Evolutionary conservation across 2,888 invertebrate genomes (phyloP).

Genomic region (Patella pellucida): DNA sequence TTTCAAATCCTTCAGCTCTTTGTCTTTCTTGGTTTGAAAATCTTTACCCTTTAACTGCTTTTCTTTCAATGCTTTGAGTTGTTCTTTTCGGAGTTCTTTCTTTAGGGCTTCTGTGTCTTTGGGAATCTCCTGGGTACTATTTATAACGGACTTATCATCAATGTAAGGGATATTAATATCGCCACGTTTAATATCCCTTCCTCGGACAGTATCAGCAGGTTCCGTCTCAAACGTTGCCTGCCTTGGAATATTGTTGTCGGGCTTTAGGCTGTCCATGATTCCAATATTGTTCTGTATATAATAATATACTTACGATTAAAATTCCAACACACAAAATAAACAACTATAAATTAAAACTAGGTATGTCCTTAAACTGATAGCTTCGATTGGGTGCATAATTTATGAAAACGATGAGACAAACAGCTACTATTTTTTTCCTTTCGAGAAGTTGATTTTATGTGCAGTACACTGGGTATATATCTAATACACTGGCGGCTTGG

Average conservation of each 20-base stretch:
- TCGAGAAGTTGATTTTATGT: too few relatives aligned
- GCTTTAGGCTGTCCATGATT: neutral
- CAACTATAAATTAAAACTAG: too few relatives aligned
- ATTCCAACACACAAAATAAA: too few relatives aligned
- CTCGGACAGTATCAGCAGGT: slow-evolving; percentile 24
- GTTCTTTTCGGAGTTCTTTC: slow-evolving; percentile 19
- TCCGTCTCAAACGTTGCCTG: slow-evolving; percentile 50
- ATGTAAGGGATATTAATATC: slow-evolving; percentile 34
- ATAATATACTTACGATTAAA: too few relatives aligned
- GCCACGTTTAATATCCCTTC: slow-evolving; percentile 29
- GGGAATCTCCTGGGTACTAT: neutral
- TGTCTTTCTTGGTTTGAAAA: neutral
- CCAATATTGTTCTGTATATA: too few relatives aligned
- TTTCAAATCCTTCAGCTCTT: neutral
- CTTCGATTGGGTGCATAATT: too few relatives aligned
- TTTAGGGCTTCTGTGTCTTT: slow-evolving; percentile 21
- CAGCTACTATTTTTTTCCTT: too few relatives aligned
- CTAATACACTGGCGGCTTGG: too few relatives aligned
- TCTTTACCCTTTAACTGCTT: slow-evolving; percentile 1
- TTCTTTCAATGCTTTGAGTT: slow-evolving; percentile 22
- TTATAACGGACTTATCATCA: slow-evolving; percentile 1
- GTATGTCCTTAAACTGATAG: too few relatives aligned
- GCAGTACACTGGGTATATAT: too few relatives aligned
- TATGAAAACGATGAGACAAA: too few relatives aligned
- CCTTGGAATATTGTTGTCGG: slow-evolving; percentile 23